Conservation (phyloP, 1,140 invertebrate species). For the Drosophila pallidifrons region DNA sequence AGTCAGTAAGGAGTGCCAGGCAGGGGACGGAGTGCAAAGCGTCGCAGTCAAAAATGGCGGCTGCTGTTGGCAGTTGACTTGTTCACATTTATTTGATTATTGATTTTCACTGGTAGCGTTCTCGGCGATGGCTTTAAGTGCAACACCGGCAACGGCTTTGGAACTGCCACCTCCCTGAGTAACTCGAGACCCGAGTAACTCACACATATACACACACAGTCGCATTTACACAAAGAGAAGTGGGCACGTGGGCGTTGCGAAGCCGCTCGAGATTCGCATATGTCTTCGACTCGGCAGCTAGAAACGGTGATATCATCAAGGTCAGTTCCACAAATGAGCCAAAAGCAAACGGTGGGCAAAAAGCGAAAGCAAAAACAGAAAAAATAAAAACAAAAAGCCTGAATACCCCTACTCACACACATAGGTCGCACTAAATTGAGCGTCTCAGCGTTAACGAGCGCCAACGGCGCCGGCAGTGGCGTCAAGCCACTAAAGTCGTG, state of each 20-base stretch:
- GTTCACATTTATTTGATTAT: constrained; percentile 74
- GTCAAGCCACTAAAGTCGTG: constrained; percentile 55
- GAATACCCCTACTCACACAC: constrained; percentile 44
- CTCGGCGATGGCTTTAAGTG: constrained; percentile 65
- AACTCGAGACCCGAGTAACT: constrained; percentile 54
- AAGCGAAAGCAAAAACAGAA: not conserved
- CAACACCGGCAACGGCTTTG: constrained; percentile 25
- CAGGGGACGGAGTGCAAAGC: no score
- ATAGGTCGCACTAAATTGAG: constrained; percentile 75
- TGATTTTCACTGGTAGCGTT: constrained; percentile 66
- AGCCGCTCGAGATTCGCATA: constrained; percentile 61
- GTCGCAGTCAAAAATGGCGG: constrained; percentile 53
- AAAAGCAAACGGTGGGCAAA: constrained; percentile 56
- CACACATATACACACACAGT: constrained; percentile 8
- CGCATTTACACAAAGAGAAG: not conserved
- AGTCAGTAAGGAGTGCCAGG: not conserved
- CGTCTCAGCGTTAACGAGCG: constrained; percentile 79
- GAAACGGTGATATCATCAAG: constrained; percentile 76
- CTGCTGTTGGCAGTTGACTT: constrained; percentile 73
- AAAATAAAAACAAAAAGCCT: constrained; percentile 15
- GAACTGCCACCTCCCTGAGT: constrained; percentile 48
- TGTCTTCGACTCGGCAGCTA: constrained; percentile 42
- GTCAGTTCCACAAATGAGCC: constrained; percentile 61
- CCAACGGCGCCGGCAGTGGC: constrained; percentile 44
- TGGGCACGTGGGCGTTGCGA: constrained; percentile 50